Evolutionary conservation across 2,797 vertebrate species (phyloP).

Genomic region (Eleutherodactylus coqui): DNA sequence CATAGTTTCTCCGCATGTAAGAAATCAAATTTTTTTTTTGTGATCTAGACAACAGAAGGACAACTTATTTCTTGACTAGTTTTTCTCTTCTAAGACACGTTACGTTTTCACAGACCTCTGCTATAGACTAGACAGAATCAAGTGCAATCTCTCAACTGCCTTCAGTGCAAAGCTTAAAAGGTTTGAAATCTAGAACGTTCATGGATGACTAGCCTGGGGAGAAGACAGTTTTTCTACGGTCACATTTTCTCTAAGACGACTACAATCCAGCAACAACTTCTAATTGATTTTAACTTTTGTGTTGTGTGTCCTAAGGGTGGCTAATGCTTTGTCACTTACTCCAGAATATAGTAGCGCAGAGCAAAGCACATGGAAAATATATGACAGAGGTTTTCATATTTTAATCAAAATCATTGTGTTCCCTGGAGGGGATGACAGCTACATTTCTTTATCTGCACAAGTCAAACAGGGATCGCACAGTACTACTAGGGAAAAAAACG

Average conservation of each 20-base stretch:
- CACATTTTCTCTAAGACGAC: slow-evolving; percentile 17
- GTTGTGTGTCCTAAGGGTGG: slow-evolving; percentile 60
- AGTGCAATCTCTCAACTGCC: slow-evolving; percentile 3
- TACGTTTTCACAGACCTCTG: neutral
- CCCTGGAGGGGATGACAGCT: slow-evolving; percentile 46
- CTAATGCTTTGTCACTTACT: slow-evolving; percentile 49
- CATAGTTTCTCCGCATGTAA: neutral
- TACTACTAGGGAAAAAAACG: slow-evolving; percentile 12
- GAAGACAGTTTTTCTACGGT: slow-evolving; percentile 34
- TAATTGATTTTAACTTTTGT: slow-evolving; percentile 62
- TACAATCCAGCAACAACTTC: slow-evolving; percentile 41
- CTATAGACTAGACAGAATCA: neutral
- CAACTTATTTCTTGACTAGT: neutral
- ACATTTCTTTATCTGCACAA: slow-evolving; percentile 48
- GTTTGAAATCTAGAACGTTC: slow-evolving; percentile 26
- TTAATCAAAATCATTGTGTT: slow-evolving; percentile 49
- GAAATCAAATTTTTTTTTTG: neutral
- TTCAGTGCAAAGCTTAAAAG: slow-evolving; percentile 42
- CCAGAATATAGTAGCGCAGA: slow-evolving; percentile 41
- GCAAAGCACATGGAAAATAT: neutral
- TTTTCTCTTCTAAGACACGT: neutral
- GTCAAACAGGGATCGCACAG: slow-evolving; percentile 2
- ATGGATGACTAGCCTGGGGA: slow-evolving; percentile 50
- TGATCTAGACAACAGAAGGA: neutral
- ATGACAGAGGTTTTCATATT: slow-evolving; percentile 39